Percentiles rank a stretch among this genome's conserved stretches.
These are phyloP conservation scores for Balaenoptera acutorostrata DNA, from an alignment of 2,113 vertebrate species.

Conservation along the genomic window DNA sequence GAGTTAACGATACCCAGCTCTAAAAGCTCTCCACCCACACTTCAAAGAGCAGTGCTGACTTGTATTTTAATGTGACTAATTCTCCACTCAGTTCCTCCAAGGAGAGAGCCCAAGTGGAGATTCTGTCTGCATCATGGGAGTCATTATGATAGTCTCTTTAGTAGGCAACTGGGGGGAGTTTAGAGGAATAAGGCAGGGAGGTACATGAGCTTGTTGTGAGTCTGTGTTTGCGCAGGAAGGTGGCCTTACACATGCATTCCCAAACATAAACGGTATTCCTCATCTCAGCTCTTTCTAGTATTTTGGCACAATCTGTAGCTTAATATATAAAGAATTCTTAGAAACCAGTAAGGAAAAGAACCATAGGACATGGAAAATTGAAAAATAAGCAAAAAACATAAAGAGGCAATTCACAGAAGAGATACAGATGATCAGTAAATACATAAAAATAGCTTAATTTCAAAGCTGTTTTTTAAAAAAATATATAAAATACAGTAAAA, in stretches of 20 bases:
- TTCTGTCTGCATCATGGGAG: background rate
- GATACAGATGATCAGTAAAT: background rate
- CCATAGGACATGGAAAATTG: background rate
- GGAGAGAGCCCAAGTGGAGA: background rate
- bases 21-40: background rate
- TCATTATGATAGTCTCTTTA: background rate
- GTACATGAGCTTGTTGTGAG: background rate
- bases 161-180: background rate
- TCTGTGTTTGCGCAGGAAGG: background rate
- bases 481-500: too few species aligned
- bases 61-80: background rate
- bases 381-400: background rate
- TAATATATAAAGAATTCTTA: background rate
- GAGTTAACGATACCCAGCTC: background rate
- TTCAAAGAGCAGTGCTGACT: background rate
- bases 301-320: background rate
- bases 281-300: background rate
- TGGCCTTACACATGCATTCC: background rate
- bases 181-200: background rate
- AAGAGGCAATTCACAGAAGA: background rate
- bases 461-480: too few species aligned
- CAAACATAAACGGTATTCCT: background rate
- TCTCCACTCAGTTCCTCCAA: background rate
- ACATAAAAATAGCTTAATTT: background rate
- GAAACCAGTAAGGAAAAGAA: background rate